A percentile compares a stretch with the other conserved stretches of the same genome.
Evolutionary conservation across 2,113 vertebrate genomes (phyloP).

Genomic region (Saguinus imperator): DNA sequence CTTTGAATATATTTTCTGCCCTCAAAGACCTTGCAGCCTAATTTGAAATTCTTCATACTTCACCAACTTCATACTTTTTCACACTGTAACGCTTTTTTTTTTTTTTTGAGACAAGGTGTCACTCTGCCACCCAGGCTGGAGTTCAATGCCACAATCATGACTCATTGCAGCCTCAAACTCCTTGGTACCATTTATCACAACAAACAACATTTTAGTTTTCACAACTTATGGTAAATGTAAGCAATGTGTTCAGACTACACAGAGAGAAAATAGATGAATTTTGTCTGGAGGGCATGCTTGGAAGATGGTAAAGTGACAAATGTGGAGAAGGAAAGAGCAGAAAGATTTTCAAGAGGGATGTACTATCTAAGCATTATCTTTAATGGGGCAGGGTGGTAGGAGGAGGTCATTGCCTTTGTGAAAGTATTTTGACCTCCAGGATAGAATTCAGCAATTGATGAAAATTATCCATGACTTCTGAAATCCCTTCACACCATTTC

Average conservation of each 20-base stretch:
- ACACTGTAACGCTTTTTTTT: neutral
- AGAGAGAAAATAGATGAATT: neutral
- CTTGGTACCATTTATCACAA: neutral
- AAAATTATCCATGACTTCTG: neutral
- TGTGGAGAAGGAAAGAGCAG: neutral
- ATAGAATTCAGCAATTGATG: neutral
- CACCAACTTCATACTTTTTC: neutral
- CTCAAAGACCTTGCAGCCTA: neutral
- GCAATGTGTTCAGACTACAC: neutral
- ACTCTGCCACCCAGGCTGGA: too few species aligned
- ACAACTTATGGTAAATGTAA: constrained; percentile 13
- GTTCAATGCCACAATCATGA: too few species aligned
- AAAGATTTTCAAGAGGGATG: neutral
- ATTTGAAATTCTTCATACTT: neutral
- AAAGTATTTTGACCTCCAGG: neutral
- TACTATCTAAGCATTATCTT: neutral
- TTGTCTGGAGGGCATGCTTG: neutral
- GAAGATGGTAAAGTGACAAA: neutral
- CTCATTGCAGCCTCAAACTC: too few species aligned
- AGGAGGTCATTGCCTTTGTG: neutral
- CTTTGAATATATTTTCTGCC: neutral
- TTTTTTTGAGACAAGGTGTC: too few species aligned
- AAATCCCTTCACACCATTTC: constrained; percentile 20
- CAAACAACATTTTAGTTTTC: neutral
- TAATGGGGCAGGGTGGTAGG: neutral